These are phyloP conservation scores for Rattus rattus DNA, from an alignment of 2,113 vertebrate species.

Conservation along the genomic window DNA sequence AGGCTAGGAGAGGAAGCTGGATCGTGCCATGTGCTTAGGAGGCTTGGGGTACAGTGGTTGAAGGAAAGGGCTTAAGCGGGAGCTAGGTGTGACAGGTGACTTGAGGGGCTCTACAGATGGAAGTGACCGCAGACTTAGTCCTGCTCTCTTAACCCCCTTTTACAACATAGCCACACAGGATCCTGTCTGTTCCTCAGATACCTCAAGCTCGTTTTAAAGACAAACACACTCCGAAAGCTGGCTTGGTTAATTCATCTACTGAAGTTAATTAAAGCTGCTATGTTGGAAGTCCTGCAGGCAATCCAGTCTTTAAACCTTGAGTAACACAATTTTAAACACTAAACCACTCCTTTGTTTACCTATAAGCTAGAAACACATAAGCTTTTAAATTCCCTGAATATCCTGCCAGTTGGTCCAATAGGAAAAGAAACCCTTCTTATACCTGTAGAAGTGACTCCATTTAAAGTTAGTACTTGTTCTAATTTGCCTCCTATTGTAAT, in stretches of 20 bases:
- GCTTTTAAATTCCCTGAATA: conserved; percentile 11
- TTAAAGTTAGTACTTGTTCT: conserved; percentile 35
- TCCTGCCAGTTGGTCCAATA: not conserved
- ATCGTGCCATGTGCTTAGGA: not conserved
- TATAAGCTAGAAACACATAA: conserved; percentile 18
- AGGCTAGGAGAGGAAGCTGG: not conserved
- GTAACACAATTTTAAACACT: conserved; percentile 48
- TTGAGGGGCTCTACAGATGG: not conserved
- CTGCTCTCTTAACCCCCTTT: not conserved
- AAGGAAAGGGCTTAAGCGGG: not conserved
- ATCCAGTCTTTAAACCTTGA: conserved; percentile 49
- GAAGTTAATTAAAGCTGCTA: conserved; percentile 54
- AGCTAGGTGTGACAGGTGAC: not conserved
- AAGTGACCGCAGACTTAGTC: not conserved
- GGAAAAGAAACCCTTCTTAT: not conserved
- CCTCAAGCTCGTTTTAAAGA: conserved; percentile 43
- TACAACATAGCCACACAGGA: no score
- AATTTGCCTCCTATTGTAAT: not conserved
- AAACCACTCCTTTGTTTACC: conserved; percentile 20
- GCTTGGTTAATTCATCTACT: conserved; percentile 34
- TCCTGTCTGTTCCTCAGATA: not conserved
- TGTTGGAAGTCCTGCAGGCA: conserved; percentile 46
- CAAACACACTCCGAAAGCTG: not conserved
- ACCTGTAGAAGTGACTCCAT: conserved; percentile 6
- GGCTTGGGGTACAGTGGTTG: not conserved